Base-by-base conservation (phyloP, 92 coral and sea anemone species). In the Paramuricea clavata region DNA sequence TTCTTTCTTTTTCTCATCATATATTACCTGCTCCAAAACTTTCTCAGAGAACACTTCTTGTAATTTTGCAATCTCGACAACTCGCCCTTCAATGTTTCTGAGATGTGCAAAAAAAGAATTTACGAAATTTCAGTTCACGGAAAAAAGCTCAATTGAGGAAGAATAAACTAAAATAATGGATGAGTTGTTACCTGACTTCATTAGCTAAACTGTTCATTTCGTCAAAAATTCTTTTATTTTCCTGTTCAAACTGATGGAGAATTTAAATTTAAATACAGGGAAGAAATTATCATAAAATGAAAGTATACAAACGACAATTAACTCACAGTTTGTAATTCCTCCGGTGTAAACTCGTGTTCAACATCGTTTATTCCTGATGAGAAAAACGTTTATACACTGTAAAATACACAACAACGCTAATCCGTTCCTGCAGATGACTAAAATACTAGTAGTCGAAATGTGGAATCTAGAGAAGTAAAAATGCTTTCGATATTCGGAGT, bases 201-300 rank as follows among this genome's bases (percentile, higher is more conserved):
- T 97, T 95, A 83, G 93, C 99, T 26, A 97, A 78, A 75, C 94
- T 97, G 95, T 97, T 97, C 99, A 97, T 97, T 75, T 97, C 99
- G 21, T 95, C 95, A 72, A 97, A 94, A 12, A 97, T 74, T 72
- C 89, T 93, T 86, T 97, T 88, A 89, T 97, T 97, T 90, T 97
- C 99, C 80, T 91, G 95, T 82, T 94, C 99, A 92, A 97, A 94
- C 99, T 97, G 82, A 68, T 60, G 50, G 42, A 70, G 35, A 21
- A 68, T 12, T 65, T 31, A 30, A 81, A 42, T 8, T 10, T 52
- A 25, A 6, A 26, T n/a, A 34, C 13, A 19, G 28, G 47, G 17
- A 36, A 7, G 15, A n/a, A n/a, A n/a, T 52, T 7, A 1, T 21
- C 19, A 26, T 49, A 19, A 0, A 23, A 8, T 13, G 17, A 17